Percentiles rank a stretch among this genome's conserved stretches.
These are phyloP conservation scores for Drosophila helvetica DNA, from an alignment of 2,888 invertebrate genomes.

Conservation along the genomic window DNA sequence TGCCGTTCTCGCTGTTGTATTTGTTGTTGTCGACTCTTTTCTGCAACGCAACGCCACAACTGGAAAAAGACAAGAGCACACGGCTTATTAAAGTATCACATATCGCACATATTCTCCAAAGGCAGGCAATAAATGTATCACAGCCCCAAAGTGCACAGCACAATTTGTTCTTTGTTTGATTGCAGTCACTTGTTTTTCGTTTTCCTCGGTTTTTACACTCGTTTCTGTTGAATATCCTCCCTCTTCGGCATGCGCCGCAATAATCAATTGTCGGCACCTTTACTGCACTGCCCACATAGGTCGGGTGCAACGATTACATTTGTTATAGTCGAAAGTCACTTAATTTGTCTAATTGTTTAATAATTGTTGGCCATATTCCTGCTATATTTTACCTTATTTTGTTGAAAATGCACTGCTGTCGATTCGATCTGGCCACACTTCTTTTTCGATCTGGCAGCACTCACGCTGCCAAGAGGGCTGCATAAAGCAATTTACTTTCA, in stretches of 20 bases:
- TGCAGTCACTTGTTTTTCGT: conserved; percentile 50
- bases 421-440: conserved; percentile 52
- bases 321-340: not conserved
- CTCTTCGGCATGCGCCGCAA: conserved; percentile 78
- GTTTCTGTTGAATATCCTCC: conserved; percentile 61
- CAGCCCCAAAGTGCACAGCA: conserved; percentile 27
- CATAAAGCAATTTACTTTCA: not conserved
- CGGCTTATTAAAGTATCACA: conserved; percentile 5
- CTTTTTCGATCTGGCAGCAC: conserved; percentile 8
- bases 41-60: conserved; percentile 68
- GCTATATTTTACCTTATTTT: conserved; percentile 74
- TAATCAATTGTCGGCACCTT: conserved; percentile 59
- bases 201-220: conserved; percentile 49
- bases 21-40: conserved; percentile 38
- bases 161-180: conserved; percentile 65
- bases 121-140: conserved; percentile 10
- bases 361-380: conserved; percentile 42
- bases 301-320: conserved; percentile 1
- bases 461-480: conserved; percentile 1
- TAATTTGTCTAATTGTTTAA: conserved; percentile 55
- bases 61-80: conserved; percentile 32
- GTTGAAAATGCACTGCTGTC: conserved; percentile 73
- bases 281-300: conserved; percentile 6
- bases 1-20: conserved; percentile 23
- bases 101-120: not conserved